Conservation (phyloP, 2,888 invertebrate genomes). For the Drosophila percnosoma region DNA sequence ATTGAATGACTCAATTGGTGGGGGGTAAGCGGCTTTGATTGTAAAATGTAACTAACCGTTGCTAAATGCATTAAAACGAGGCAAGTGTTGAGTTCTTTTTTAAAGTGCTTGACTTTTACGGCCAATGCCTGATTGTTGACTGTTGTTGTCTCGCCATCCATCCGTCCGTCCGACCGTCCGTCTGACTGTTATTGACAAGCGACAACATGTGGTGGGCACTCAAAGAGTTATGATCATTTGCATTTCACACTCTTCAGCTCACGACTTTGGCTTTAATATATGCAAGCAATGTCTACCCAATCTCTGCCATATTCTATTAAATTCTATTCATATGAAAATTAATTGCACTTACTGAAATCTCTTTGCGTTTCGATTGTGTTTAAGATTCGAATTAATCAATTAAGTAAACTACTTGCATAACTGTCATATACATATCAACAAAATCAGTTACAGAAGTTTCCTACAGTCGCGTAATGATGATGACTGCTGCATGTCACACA, state of each 20-base stretch:
- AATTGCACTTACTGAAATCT: background rate
- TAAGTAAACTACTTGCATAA: background rate
- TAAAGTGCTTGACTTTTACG: constrained; percentile 43
- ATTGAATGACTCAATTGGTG: constrained; percentile 34
- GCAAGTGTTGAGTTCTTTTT: constrained; percentile 53
- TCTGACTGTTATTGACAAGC: background rate
- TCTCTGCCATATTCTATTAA: background rate
- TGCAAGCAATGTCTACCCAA: background rate
- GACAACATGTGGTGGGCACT: constrained; percentile 16
- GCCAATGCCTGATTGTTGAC: constrained; percentile 34
- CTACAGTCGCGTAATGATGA: constrained; percentile 52
- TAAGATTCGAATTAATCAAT: constrained; percentile 2
- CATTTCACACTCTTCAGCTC: background rate
- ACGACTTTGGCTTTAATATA: background rate
- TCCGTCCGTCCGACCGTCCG: background rate
- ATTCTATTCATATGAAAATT: background rate
- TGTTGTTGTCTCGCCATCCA: background rate
- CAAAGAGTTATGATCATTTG: constrained; percentile 14
- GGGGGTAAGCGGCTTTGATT: constrained; percentile 31
- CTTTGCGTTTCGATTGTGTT: background rate
- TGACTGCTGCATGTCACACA: constrained; percentile 68
- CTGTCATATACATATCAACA: background rate
- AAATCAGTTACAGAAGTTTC: background rate
- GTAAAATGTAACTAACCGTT: constrained; percentile 66
- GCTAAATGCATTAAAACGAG: constrained; percentile 71